A percentile compares a stretch with the other conserved stretches of the same genome.
Evolutionary conservation across 2,113 vertebrate genomes (phyloP).

Genomic region (Pterocles gutturalis): DNA sequence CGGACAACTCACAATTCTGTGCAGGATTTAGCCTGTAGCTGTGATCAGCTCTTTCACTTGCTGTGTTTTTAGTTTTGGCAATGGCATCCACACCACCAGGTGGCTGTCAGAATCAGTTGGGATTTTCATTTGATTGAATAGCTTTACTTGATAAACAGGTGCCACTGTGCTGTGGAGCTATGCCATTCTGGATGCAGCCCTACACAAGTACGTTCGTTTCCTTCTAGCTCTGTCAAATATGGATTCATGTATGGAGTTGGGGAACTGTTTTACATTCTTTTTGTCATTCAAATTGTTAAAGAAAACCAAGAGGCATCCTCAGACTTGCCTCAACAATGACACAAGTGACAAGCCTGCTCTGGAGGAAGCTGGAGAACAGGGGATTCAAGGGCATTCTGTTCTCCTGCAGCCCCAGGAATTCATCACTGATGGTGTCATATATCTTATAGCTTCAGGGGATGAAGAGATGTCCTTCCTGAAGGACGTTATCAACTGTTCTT

Average conservation of each 20-base stretch:
- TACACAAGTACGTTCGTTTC: fast-evolving
- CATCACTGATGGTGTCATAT: conserved; percentile 50
- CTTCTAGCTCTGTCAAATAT: neutral
- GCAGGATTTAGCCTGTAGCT: neutral
- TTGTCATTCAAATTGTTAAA: neutral
- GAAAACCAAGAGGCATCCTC: neutral
- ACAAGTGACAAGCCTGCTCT: neutral
- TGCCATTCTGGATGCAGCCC: neutral
- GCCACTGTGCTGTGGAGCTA: neutral
- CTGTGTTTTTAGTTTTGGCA: neutral
- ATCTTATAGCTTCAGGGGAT: conserved; percentile 57
- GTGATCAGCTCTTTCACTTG: neutral
- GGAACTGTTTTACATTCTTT: neutral
- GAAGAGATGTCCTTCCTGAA: conserved; percentile 46
- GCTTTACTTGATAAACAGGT: neutral
- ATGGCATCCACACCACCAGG: neutral
- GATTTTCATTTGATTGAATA: conserved; percentile 22
- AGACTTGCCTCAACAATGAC: neutral
- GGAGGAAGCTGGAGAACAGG: neutral
- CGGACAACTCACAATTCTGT: neutral
- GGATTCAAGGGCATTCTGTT: conserved; percentile 48
- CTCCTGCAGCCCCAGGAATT: conserved; percentile 52
- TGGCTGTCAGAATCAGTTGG: neutral
- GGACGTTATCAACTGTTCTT: conserved; percentile 12
- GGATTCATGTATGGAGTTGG: neutral